These are phyloP conservation scores for Calosoma granatense DNA, from an alignment of 1,140 invertebrate genomes.

Conservation along the genomic window DNA sequence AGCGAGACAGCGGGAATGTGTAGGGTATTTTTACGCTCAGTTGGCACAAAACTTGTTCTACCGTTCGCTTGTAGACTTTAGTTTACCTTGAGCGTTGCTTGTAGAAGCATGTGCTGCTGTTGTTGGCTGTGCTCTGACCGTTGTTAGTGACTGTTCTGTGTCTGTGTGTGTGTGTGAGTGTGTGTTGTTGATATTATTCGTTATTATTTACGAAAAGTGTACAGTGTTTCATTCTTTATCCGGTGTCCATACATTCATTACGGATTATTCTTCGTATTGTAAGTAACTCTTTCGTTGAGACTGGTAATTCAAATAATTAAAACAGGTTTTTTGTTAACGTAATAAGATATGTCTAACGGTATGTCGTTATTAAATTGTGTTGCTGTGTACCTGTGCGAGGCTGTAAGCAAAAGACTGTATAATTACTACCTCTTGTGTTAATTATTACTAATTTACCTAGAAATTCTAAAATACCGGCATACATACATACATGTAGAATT, in stretches of 20 bases:
- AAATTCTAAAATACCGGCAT: too few relatives aligned
- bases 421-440: too few relatives aligned
- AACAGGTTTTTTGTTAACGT: not conserved
- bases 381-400: too few relatives aligned
- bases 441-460: too few relatives aligned
- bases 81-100: slow-evolving; percentile 19
- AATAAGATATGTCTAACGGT: not conserved
- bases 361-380: too few relatives aligned
- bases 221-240: too few relatives aligned
- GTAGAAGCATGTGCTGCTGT: not conserved
- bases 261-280: not conserved
- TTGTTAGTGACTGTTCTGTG: too few relatives aligned
- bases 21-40: slow-evolving; percentile 18
- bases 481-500: too few relatives aligned
- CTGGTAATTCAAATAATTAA: not conserved
- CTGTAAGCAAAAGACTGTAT: too few relatives aligned
- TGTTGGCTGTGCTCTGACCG: not conserved
- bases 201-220: not conserved
- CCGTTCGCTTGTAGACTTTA: slow-evolving; percentile 14
- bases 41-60: slow-evolving; percentile 19
- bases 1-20: too few relatives aligned
- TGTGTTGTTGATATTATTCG: not conserved
- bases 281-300: not conserved
- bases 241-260: too few relatives aligned
- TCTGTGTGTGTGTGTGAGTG: not conserved